Evolutionary conservation across 30 jellyfish, hydroid and myxozoan species (phyloP).

Genomic region (Hydractinia echinata): DNA sequence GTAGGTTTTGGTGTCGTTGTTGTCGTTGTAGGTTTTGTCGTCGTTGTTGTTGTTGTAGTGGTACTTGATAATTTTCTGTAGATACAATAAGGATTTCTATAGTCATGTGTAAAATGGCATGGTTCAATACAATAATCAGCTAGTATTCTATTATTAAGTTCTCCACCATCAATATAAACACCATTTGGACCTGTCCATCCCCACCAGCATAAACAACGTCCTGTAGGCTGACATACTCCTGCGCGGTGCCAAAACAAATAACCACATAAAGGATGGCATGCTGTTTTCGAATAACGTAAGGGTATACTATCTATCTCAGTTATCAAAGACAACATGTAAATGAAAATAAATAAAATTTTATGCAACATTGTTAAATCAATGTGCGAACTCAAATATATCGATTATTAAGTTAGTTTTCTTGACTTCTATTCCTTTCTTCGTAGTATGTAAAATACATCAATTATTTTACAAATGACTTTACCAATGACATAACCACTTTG

Average conservation of each 20-base stretch:
- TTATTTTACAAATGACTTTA: too few relatives aligned
- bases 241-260: constrained; percentile 11
- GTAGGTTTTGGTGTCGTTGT: too few relatives aligned
- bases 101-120: constrained; percentile 37
- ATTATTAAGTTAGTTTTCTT: too few relatives aligned
- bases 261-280: constrained; percentile 55
- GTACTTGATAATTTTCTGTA: neutral
- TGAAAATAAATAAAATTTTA: too few relatives aligned
- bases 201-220: constrained; percentile 56
- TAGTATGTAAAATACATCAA: too few relatives aligned
- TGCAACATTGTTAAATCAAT: too few relatives aligned
- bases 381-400: too few relatives aligned
- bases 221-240: constrained; percentile 46
- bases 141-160: neutral
- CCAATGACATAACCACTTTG: too few relatives aligned
- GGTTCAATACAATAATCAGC: constrained; percentile 35
- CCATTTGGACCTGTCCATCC: constrained; percentile 59
- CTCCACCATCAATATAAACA: constrained; percentile 1
- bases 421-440: too few relatives aligned
- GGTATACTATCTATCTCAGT: too few relatives aligned
- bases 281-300: neutral
- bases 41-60: neutral
- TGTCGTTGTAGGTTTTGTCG: too few relatives aligned
- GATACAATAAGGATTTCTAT: neutral
- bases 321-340: too few relatives aligned